Evolutionary conservation across 2,888 invertebrate species (phyloP).

Genomic region (Sicus ferrugineus): DNA sequence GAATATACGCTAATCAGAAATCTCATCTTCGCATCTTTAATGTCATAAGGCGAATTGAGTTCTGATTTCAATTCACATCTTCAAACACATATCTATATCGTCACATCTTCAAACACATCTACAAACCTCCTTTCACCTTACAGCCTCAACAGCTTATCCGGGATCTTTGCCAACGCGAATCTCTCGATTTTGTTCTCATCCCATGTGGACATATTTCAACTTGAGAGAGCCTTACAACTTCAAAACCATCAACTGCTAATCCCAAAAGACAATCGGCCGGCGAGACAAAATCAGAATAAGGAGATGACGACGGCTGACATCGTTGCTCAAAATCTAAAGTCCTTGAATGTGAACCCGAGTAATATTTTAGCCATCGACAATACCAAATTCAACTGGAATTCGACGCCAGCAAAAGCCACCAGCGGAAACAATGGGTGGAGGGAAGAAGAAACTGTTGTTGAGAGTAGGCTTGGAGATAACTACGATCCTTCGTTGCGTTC

Average conservation of each 20-base stretch:
- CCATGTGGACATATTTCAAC: slow-evolving; percentile 51
- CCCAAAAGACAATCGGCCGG: slow-evolving; percentile 39
- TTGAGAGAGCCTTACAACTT: slow-evolving; percentile 43
- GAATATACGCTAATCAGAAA: too few relatives aligned
- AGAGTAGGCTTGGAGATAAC: too few relatives aligned
- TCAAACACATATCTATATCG: too few relatives aligned
- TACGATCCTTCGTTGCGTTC: too few relatives aligned
- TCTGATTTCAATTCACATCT: too few relatives aligned
- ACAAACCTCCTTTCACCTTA: neutral
- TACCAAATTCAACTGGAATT: slow-evolving; percentile 32
- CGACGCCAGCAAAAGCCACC: neutral
- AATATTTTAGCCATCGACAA: slow-evolving; percentile 44
- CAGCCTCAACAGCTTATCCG: slow-evolving; percentile 53
- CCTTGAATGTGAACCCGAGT: slow-evolving; percentile 38
- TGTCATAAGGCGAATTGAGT: too few relatives aligned
- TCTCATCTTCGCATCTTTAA: too few relatives aligned
- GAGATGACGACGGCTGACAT: neutral
- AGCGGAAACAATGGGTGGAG: neutral
- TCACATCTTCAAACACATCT: too few relatives aligned
- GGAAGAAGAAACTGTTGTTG: neutral
- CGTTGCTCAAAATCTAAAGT: slow-evolving; percentile 11
- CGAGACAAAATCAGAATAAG: slow-evolving; percentile 4
- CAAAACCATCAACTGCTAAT: slow-evolving; percentile 48
- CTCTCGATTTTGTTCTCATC: slow-evolving; percentile 57
- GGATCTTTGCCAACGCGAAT: slow-evolving; percentile 52